phyloP scores from a whole-genome alignment of 1,140 invertebrate species.

The Panagrolaimus sp. region DNA sequence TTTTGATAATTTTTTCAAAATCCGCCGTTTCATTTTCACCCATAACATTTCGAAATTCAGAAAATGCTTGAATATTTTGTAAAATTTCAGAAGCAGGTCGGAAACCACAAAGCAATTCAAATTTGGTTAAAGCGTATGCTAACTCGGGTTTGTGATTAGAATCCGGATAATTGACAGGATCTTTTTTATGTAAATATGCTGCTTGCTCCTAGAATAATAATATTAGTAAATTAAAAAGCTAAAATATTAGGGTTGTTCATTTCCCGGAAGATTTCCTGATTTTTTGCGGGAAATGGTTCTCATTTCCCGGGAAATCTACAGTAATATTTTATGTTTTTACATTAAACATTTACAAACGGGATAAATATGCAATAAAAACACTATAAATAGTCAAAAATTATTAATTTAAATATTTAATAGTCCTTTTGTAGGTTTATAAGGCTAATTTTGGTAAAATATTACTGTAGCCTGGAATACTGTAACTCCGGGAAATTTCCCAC shows the following conservation, averaged over 20 bases:
- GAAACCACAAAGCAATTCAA: conserved; percentile 91
- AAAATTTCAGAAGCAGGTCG: conserved; percentile 74
- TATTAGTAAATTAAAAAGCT: not conserved
- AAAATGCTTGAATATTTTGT: conserved; percentile 44
- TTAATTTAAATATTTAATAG: too few relatives aligned
- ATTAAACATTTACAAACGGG: too few relatives aligned
- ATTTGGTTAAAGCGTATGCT: conserved; percentile 84
- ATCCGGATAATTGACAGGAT: conserved; percentile 87
- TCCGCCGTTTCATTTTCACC: conserved; percentile 34
- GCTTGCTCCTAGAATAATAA: conserved; percentile 70
- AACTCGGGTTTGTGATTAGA: conserved; percentile 97
- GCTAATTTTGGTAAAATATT: too few relatives aligned
- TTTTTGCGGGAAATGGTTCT: too few relatives aligned
- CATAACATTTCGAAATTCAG: conserved; percentile 46
- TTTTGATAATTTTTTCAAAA: conserved; percentile 31
- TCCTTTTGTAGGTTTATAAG: too few relatives aligned
- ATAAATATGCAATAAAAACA: too few relatives aligned
- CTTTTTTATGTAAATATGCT: conserved; percentile 70
- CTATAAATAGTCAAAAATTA: too few relatives aligned
- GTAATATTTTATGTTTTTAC: too few relatives aligned
- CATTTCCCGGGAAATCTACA: too few relatives aligned
- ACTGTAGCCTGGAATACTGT: too few relatives aligned
- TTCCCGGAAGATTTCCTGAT: too few relatives aligned
- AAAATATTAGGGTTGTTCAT: not conserved
- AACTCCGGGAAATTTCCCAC: too few relatives aligned